Percentiles rank a stretch among this genome's conserved stretches.
Evolutionary conservation across 1,140 invertebrate species (phyloP).

Genomic region (Anastatus disparis): DNA sequence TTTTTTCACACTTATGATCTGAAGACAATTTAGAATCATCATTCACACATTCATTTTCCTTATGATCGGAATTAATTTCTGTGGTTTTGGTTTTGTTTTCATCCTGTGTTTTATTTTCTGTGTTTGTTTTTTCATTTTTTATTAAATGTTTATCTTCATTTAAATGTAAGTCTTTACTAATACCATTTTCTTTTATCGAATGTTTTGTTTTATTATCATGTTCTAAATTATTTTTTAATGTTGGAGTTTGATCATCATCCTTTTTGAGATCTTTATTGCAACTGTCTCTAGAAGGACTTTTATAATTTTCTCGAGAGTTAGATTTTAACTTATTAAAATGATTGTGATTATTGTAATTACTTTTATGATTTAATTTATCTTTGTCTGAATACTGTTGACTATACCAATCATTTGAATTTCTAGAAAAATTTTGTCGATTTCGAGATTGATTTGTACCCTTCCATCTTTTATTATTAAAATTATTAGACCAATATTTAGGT

Average conservation of each 20-base stretch:
- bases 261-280: conserved; percentile 2
- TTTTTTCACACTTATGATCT: neutral
- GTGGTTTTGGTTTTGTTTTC: neutral
- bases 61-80: neutral
- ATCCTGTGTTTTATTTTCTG: neutral
- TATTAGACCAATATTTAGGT: conserved; percentile 26
- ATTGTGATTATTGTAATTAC: conserved; percentile 25
- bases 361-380: conserved; percentile 33
- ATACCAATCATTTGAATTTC: conserved; percentile 24
- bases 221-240: conserved; percentile 15
- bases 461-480: conserved; percentile 38
- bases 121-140: neutral
- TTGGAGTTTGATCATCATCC: conserved; percentile 30
- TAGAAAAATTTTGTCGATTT: neutral
- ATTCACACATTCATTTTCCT: neutral
- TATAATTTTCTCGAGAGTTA: conserved; percentile 12
- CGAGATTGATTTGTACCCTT: conserved; percentile 31
- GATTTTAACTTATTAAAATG: conserved; percentile 26
- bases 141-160: conserved; percentile 1
- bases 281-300: neutral
- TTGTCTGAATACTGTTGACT: conserved; percentile 28
- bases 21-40: neutral
- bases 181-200: conserved; percentile 20
- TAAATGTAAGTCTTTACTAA: neutral
- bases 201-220: conserved; percentile 6